Base-by-base conservation (phyloP, 2,797 vertebrate species). In the Arnoldichthys spilopterus region DNA sequence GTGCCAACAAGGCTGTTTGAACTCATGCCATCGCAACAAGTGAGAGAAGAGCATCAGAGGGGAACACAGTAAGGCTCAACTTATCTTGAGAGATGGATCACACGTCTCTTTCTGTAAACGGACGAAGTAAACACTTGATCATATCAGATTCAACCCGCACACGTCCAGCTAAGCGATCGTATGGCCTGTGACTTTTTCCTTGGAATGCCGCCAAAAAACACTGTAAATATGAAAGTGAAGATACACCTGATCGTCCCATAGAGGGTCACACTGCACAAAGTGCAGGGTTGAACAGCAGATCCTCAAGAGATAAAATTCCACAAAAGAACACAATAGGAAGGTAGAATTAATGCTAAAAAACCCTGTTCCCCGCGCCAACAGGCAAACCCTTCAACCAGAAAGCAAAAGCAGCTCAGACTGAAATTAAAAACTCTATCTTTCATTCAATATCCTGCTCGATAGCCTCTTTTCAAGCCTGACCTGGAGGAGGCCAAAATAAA, bases 401-500 rank as follows among this genome's bases (percentile, higher is more conserved):
- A 68, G 20, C 56, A 43, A 80, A 66, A 24, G 71, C 37, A 81
- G 72, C 59, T 71, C 78, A 81, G 83, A 86, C 81, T 37, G 83
- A 80, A 85, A 77, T 76, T 75, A 74, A 54, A 86, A 81, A 79
- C 72, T 56, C 77, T 15, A 85, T 88, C 70, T 84, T 45, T 83
- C 78, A 82, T 87, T 89, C 62, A 85, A 83, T 73, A 82, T 84
- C 74, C 81, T 83, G 54, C 69, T n/a, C n/a, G n/a, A n/a, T n/a
- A n/a, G n/a, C 78, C 71, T 76, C 43, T 76, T 86, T 81, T 77
- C 63, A 84, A 79, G 76, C 78, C 77, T 85, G 59, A 80, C 68
- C 86, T 74, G 77, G 40, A n/a, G 72, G 71, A 15, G 74, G 86
- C 87, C 88, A 90, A 90, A 89, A 77, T 82, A 89, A 91, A 91